Evolutionary conservation across 2,888 invertebrate species (phyloP).

Genomic region (Rhyacophila evoluta): DNA sequence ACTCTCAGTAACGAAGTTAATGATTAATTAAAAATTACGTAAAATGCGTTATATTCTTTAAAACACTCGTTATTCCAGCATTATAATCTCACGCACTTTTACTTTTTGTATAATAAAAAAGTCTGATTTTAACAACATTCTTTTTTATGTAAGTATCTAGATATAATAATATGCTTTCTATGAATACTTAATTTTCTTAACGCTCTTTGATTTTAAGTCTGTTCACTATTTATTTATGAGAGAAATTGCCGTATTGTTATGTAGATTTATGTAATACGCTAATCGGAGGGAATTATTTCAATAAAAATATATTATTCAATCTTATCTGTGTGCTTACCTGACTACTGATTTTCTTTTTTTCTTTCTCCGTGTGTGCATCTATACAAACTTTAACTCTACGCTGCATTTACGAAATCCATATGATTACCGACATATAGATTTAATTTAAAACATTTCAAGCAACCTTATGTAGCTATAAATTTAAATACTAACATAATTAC

Average conservation of each 20-base stretch:
- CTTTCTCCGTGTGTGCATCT: no score
- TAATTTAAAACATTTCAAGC: no score
- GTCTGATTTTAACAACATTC: neutral
- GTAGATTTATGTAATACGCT: neutral
- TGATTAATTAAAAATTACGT: neutral
- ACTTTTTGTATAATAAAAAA: neutral
- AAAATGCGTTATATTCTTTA: neutral
- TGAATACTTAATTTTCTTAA: slow-evolving; percentile 1
- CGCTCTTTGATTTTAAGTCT: slow-evolving; percentile 8
- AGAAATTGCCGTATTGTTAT: slow-evolving; percentile 6
- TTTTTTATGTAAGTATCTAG: neutral
- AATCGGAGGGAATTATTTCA: neutral
- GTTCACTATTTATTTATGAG: neutral
- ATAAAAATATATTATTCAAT: neutral
- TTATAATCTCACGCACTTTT: neutral
- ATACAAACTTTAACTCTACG: no score
- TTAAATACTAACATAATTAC: no score
- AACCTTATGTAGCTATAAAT: no score
- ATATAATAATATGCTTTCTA: slow-evolving; percentile 13
- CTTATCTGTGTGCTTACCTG: no score
- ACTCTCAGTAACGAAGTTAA: neutral
- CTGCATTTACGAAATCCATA: no score
- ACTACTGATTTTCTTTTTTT: no score
- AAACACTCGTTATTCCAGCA: neutral
- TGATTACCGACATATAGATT: no score